Percentiles rank a stretch among this genome's conserved stretches.
phyloP scores from a whole-genome alignment of 2,113 vertebrate species.

The Pycnonotus jocosus region DNA sequence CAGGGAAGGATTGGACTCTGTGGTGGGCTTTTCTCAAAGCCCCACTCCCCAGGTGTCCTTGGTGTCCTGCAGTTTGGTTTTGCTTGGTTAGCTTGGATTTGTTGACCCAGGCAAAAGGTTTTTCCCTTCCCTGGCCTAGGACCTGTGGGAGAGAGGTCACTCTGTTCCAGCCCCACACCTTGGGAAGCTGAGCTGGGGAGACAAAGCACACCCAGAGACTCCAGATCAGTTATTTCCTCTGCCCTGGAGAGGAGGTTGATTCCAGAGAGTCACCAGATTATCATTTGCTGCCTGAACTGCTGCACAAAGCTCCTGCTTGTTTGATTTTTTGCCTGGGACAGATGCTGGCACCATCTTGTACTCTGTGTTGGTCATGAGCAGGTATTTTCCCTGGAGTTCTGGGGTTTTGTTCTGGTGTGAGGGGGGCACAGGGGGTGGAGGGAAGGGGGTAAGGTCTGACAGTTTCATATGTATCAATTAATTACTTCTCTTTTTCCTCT shows the following conservation, averaged over 20 bases:
- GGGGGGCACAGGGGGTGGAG: accelerated
- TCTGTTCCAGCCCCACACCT: accelerated
- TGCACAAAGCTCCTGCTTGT: neutral
- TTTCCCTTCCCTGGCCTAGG: neutral
- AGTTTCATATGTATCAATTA: neutral
- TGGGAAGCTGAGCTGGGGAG: neutral
- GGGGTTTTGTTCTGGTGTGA: accelerated
- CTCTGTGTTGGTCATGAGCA: accelerated
- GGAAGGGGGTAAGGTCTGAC: neutral
- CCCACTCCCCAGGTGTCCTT: too few species aligned
- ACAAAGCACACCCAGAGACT: neutral
- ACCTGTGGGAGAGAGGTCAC: neutral
- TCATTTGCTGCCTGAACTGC: neutral
- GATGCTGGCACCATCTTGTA: neutral
- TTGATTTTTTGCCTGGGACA: neutral
- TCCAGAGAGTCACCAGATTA: neutral
- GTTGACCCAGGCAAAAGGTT: neutral
- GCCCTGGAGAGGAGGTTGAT: neutral
- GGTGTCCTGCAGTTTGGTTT: accelerated
- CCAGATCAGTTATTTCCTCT: neutral
- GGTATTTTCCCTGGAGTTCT: neutral
- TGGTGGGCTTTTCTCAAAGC: neutral
- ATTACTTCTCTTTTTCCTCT: neutral
- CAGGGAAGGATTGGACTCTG: accelerated
- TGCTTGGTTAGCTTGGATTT: neutral